phyloP scores from a whole-genome alignment of 2,888 invertebrate genomes.

The Alcis repandata region DNA sequence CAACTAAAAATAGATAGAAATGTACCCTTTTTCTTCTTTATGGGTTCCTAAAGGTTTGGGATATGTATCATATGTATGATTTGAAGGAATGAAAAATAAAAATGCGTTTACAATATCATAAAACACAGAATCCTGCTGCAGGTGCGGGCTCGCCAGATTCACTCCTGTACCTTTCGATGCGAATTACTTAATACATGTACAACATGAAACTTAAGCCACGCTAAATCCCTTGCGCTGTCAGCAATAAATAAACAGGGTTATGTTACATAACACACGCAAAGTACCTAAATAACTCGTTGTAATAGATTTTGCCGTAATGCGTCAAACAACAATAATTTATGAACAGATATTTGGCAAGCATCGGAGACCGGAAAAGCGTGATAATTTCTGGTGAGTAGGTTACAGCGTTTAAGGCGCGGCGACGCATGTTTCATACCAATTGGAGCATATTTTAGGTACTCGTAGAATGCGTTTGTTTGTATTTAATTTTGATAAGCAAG shows the following conservation, averaged over 20 bases:
- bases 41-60: no score
- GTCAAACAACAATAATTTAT: conserved; percentile 81
- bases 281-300: conserved; percentile 62
- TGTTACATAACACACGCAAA: conserved; percentile 54
- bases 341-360: conserved; percentile 79
- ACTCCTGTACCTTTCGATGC: conserved; percentile 15
- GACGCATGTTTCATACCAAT: conserved; percentile 57
- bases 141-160: not conserved
- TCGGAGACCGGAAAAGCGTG: conserved; percentile 72
- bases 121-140: not conserved
- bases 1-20: no score
- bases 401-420: conserved; percentile 58
- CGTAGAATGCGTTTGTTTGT: conserved; percentile 15
- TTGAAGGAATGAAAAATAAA: not conserved
- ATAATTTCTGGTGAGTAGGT: conserved; percentile 70
- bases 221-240: conserved; percentile 29
- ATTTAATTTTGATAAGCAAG: not conserved
- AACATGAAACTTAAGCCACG: conserved; percentile 26
- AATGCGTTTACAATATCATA: not conserved
- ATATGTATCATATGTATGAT: no score
- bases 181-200: conserved; percentile 22
- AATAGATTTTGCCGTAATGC: conserved; percentile 82
- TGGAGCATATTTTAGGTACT: conserved; percentile 43
- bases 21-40: no score
- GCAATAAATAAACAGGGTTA: conserved; percentile 50